Percentiles rank a stretch among this genome's conserved stretches.
Conservation (phyloP, 1,140 invertebrate genomes). For the Dendroctonus ponderosae region DNA sequence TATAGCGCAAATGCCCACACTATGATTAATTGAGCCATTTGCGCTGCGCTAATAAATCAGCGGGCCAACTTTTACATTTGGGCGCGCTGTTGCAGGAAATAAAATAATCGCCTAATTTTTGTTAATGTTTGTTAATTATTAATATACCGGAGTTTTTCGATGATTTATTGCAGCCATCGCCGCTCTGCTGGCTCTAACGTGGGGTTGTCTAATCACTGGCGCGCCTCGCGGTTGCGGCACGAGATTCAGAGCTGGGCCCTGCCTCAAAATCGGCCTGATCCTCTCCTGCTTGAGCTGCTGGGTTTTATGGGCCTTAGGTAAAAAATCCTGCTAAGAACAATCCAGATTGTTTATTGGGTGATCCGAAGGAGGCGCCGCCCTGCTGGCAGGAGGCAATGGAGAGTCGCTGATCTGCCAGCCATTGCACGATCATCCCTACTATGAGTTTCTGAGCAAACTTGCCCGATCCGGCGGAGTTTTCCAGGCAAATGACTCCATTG, state of each 20-base stretch:
- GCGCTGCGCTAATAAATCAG: constrained; percentile 19
- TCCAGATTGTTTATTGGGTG: no score
- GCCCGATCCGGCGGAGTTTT: constrained; percentile 37
- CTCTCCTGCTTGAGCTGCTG: constrained; percentile 53
- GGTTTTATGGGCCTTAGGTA: constrained; percentile 51
- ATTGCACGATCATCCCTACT: constrained; percentile 60
- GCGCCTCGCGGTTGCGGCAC: constrained; percentile 57
- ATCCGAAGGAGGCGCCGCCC: constrained; percentile 47
- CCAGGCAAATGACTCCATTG: constrained; percentile 36
- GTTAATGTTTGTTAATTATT: neutral
- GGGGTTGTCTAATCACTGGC: constrained; percentile 53
- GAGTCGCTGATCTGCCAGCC: constrained; percentile 63
- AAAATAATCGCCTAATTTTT: neutral
- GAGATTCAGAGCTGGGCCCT: constrained; percentile 55
- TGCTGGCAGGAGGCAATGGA: constrained; percentile 55
- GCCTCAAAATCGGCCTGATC: constrained; percentile 54
- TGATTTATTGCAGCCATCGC: constrained; percentile 48
- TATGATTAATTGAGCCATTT: constrained; percentile 18
- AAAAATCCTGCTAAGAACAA: neutral
- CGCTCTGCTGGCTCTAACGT: constrained; percentile 51
- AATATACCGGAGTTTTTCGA: neutral
- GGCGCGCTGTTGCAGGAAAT: neutral
- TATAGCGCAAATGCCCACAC: constrained; percentile 18
- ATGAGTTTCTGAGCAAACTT: constrained; percentile 57
- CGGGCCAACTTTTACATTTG: constrained; percentile 10